These are phyloP conservation scores for Geopemphigus sp. DNA, from an alignment of 1,140 invertebrate genomes.

Conservation along the genomic window DNA sequence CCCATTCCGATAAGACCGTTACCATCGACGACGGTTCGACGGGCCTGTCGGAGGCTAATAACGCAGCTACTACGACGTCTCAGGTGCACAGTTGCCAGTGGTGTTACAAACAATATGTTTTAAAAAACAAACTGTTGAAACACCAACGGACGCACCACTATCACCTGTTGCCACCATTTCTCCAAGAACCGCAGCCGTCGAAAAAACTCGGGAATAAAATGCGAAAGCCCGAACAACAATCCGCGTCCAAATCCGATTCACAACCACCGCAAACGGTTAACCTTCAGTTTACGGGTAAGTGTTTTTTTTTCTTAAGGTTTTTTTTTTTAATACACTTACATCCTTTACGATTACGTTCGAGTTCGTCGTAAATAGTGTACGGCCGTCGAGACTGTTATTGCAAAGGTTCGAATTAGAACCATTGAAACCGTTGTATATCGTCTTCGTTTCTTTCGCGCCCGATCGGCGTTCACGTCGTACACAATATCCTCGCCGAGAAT, in stretches of 20 bases:
- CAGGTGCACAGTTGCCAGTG: constrained; percentile 73
- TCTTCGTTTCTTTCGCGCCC: too few species aligned
- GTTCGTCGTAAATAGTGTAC: too few species aligned
- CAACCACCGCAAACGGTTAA: constrained; percentile 29
- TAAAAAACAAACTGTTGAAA: constrained; percentile 76
- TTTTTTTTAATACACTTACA: too few species aligned
- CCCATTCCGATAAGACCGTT: background rate
- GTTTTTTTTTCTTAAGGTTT: too few species aligned
- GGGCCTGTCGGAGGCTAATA: background rate
- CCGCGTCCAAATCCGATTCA: background rate
- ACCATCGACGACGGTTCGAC: background rate
- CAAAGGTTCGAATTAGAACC: too few species aligned
- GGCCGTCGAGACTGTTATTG: too few species aligned
- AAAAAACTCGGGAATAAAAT: constrained; percentile 26
- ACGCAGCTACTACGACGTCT: constrained; percentile 61
- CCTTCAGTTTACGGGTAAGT: constrained; percentile 41
- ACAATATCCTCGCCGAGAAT: too few species aligned
- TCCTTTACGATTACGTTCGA: too few species aligned
- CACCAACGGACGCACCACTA: constrained; percentile 77
- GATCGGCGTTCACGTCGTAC: too few species aligned
- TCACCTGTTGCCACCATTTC: constrained; percentile 54
- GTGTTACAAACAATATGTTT: constrained; percentile 83
- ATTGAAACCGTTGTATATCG: too few species aligned
- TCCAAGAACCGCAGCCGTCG: constrained; percentile 21
- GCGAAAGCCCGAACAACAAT: background rate